Percentiles rank a stretch among this genome's conserved stretches.
These are phyloP conservation scores for Bombus impatiens DNA, from an alignment of 1,140 invertebrate genomes.

Conservation along the genomic window DNA sequence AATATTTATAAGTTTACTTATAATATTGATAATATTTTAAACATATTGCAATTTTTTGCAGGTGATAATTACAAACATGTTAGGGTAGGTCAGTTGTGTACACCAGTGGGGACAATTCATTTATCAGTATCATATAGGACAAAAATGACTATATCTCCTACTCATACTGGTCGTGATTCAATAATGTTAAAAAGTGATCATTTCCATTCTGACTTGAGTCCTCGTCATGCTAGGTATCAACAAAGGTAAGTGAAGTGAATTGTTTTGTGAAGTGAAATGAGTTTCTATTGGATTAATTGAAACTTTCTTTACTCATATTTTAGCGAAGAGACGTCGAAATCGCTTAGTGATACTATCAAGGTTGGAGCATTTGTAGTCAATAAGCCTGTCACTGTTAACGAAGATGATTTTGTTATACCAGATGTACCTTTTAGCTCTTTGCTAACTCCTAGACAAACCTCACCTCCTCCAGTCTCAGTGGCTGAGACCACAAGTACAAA, in stretches of 20 bases:
- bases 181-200: slow-evolving; percentile 96
- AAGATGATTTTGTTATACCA: slow-evolving; percentile 85
- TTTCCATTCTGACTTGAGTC: slow-evolving; percentile 90
- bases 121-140: slow-evolving; percentile 92
- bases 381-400: slow-evolving; percentile 82
- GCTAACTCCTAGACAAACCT: slow-evolving; percentile 80
- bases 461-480: slow-evolving; percentile 72
- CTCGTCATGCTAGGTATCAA: slow-evolving; percentile 85
- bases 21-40: background rate
- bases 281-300: background rate
- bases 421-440: slow-evolving; percentile 88
- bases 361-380: slow-evolving; percentile 88
- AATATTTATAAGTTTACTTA: background rate
- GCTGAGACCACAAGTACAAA: slow-evolving; percentile 62
- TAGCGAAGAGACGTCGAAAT: slow-evolving; percentile 83
- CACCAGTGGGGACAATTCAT: slow-evolving; percentile 90
- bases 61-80: slow-evolving; percentile 89
- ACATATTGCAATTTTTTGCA: slow-evolving; percentile 53
- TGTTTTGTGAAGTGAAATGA: too few species aligned
- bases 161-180: slow-evolving; percentile 87
- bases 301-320: slow-evolving; percentile 61
- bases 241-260: slow-evolving; percentile 79
- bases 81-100: slow-evolving; percentile 91
- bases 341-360: slow-evolving; percentile 86
- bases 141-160: slow-evolving; percentile 94